Evolutionary conservation across 2,797 vertebrate genomes (phyloP).

Genomic region (Karalla daura): DNA sequence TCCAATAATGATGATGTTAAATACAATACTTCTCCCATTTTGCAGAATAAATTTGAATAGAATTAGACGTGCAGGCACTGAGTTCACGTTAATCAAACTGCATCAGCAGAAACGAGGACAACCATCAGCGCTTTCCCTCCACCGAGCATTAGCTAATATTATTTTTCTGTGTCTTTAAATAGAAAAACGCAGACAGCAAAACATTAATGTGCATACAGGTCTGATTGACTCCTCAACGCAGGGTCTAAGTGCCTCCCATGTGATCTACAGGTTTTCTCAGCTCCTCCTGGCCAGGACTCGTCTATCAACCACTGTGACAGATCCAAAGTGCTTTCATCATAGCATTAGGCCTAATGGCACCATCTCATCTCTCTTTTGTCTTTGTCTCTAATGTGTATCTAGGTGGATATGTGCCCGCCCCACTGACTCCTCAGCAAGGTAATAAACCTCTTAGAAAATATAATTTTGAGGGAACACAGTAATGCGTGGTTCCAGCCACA

Average conservation of each 20-base stretch:
- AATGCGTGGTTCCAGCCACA: background rate
- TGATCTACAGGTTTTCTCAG: constrained; percentile 17
- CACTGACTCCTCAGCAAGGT: constrained; percentile 85
- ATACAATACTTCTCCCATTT: background rate
- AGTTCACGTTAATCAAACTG: constrained; percentile 1
- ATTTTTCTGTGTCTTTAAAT: background rate
- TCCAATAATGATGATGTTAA: background rate
- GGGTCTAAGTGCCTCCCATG: constrained; percentile 28
- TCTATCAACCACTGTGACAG: constrained; percentile 14
- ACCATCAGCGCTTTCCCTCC: background rate
- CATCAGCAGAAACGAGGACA: background rate
- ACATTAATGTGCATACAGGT: background rate
- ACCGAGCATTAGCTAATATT: background rate
- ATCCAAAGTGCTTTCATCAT: constrained; percentile 20
- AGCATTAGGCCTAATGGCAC: constrained; percentile 4
- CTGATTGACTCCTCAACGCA: constrained; percentile 4
- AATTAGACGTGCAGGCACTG: background rate
- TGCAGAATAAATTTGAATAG: background rate
- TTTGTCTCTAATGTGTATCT: constrained; percentile 47
- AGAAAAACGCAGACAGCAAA: background rate
- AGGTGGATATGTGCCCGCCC: constrained; percentile 80
- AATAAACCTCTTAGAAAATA: constrained; percentile 16
- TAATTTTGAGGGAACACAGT: background rate
- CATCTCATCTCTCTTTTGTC: constrained; percentile 29
- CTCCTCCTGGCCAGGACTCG: constrained; percentile 16